Evolutionary conservation across 2,888 invertebrate genomes (phyloP).

Genomic region (Pycnomerus fuliginosus): DNA sequence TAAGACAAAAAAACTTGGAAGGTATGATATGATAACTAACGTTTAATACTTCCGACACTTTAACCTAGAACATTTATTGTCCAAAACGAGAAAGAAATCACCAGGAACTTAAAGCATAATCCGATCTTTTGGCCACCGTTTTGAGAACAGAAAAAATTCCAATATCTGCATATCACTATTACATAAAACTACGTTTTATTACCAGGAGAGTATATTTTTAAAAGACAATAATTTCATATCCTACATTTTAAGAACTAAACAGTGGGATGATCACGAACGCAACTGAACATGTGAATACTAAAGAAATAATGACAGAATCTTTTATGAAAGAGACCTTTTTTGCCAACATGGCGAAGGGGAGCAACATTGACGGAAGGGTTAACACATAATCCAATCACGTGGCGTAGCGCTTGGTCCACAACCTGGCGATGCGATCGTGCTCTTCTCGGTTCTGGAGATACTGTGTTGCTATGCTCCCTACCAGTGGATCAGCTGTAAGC

Average conservation of each 20-base stretch:
- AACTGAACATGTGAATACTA: slow-evolving; percentile 28
- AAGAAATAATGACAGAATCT: slow-evolving; percentile 28
- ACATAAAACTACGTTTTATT: slow-evolving; percentile 15
- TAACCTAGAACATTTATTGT: slow-evolving; percentile 23
- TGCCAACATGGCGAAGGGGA: slow-evolving; percentile 48
- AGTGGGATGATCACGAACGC: slow-evolving; percentile 30
- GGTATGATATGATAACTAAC: slow-evolving; percentile 22
- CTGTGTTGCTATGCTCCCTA: slow-evolving; percentile 97
- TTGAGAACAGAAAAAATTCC: slow-evolving; percentile 22
- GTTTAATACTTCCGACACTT: slow-evolving; percentile 21
- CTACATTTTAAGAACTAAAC: slow-evolving; percentile 35
- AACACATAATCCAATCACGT: slow-evolving; percentile 67
- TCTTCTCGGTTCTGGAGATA: slow-evolving; percentile 96
- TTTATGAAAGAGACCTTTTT: slow-evolving; percentile 41
- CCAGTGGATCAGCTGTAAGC: slow-evolving; percentile 87
- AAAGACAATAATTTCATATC: slow-evolving; percentile 33
- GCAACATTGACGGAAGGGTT: slow-evolving; percentile 44
- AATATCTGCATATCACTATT: slow-evolving; percentile 2
- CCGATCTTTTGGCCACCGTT: slow-evolving; percentile 32
- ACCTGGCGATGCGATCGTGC: slow-evolving; percentile 95
- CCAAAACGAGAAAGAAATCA: slow-evolving; percentile 21
- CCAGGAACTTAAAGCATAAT: slow-evolving; percentile 38
- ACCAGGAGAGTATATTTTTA: slow-evolving; percentile 33
- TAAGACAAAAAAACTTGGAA: slow-evolving; percentile 17
- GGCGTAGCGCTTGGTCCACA: slow-evolving; percentile 98